Conservation (phyloP, 2,888 invertebrate species). For the Xylota sylvarum region DNA sequence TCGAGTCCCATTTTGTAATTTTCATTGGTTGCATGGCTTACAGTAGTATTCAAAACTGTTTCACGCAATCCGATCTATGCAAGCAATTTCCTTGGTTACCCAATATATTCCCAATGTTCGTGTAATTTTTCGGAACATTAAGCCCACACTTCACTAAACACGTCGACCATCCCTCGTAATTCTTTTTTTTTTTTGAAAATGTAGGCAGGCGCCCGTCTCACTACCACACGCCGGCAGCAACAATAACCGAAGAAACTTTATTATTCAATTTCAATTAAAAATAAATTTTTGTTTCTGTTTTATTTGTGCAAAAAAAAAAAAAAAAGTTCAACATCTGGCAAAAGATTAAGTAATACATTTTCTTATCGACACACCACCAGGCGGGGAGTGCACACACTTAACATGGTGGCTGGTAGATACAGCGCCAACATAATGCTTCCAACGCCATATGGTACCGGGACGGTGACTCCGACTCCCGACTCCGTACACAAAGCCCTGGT, state of each 20-base stretch:
- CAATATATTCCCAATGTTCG: conserved; percentile 31
- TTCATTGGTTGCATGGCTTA: neutral
- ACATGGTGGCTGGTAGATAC: conserved; percentile 19
- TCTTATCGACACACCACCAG: conserved; percentile 60
- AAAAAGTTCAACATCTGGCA: conserved; percentile 60
- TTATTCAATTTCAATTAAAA: conserved; percentile 29
- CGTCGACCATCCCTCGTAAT: conserved; percentile 46
- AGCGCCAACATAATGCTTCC: conserved; percentile 10
- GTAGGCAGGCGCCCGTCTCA: conserved; percentile 38
- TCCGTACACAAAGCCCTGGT: neutral
- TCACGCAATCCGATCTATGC: neutral
- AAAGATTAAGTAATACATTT: conserved; percentile 70
- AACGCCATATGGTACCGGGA: conserved; percentile 30
- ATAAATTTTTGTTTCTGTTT: neutral
- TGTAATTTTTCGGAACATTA: conserved; percentile 45
- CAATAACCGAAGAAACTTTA: conserved; percentile 20
- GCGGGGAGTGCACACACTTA: conserved; percentile 24
- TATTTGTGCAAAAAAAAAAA: conserved; percentile 12
- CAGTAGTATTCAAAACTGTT: neutral
- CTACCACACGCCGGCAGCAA: conserved; percentile 19
- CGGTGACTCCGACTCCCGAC: too few species aligned
- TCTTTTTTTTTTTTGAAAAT: too few species aligned
- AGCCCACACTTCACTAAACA: conserved; percentile 60
- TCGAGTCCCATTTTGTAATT: too few species aligned
- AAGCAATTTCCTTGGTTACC: conserved; percentile 8